Evolutionary conservation across 2,113 vertebrate species (phyloP), one percentile per base, ranked within the genome.

Genomic region (Protobothrops mucrosquamatus): DNA sequence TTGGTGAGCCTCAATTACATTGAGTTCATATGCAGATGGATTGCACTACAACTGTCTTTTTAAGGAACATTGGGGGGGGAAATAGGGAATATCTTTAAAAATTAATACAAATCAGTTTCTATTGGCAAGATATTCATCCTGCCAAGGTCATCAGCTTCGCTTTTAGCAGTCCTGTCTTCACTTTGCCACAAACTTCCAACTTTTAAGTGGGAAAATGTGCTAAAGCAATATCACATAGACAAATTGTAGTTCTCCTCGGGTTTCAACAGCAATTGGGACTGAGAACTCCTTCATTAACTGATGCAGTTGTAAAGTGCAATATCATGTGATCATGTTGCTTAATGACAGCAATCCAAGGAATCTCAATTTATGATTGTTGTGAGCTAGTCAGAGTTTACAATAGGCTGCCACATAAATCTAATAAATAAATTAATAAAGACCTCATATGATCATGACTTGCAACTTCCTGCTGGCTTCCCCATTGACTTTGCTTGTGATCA

Each of bases 201-300:
- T 81, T 81, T 43, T 20, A 81, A 23, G 74, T 18, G 69, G 3
- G 22, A 22, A 43, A 81, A 81, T 43, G 34, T 81, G 34, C 74
- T 81, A 43, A 39, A 81, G 0, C 0, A 0, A 10, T 20, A 11
- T 43, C 34, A 9, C 24, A 29, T 0, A 29, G 8, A 3, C 29
- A 85, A 22, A 51, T 46, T 12, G 20, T 26, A 55, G 22, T 39
- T 39, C 6, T 74, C 64, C 14, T 74, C 2, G 2, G 2, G 64
- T 81, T 81, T 39, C 34, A 39, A 81, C 2, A 81, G 6, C n/a
- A 39, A 7, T 6, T 20, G 15, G 34, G 69, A 81, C 69, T 8
- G 15, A 6, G 69, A 81, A 81, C 6, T 34, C 69, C 15, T 1
- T 74, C 64, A 39, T 6, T 39, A 39, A 81, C n/a, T 20, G 69